These are phyloP conservation scores for Paracentrotus lividus DNA, from an alignment of 53 echinoderm and acorn worm species.

Conservation along the genomic window DNA sequence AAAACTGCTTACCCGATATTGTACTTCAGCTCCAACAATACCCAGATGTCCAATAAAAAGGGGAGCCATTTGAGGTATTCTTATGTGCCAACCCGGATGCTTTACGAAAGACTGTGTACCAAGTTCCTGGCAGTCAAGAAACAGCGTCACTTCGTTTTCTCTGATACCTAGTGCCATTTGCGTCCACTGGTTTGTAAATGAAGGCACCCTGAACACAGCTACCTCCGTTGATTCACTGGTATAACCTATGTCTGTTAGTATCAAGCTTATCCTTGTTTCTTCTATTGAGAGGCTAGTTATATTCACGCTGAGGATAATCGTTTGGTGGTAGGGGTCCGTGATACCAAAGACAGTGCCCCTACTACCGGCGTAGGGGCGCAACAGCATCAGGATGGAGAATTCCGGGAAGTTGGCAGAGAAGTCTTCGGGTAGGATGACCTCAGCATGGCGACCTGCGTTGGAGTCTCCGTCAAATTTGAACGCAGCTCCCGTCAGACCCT, in stretches of 20 bases:
- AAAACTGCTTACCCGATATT: conserved; percentile 67
- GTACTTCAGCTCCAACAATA: conserved; percentile 61
- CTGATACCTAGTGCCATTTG: conserved; percentile 85
- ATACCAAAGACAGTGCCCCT: conserved; percentile 88
- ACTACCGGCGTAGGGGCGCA: conserved; percentile 82
- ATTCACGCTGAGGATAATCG: conserved; percentile 87
- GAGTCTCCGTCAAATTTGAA: conserved; percentile 80
- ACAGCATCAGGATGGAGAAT: conserved; percentile 87
- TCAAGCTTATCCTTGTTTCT: conserved; percentile 75
- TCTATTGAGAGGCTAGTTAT: conserved; percentile 70
- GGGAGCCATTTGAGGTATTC: conserved; percentile 80
- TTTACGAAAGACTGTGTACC: conserved; percentile 74
- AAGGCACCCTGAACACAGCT: conserved; percentile 87
- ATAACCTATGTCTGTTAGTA: conserved; percentile 77
- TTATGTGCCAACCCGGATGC: conserved; percentile 82
- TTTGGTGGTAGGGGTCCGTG: conserved; percentile 77
- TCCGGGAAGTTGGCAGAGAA: conserved; percentile 80
- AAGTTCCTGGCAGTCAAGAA: conserved; percentile 82
- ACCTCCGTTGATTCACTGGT: conserved; percentile 66
- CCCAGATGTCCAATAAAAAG: conserved; percentile 90
- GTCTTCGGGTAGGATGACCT: conserved; percentile 78
- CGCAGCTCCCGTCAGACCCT: conserved; percentile 76
- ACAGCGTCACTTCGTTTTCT: conserved; percentile 83
- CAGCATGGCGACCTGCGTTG: conserved; percentile 85
- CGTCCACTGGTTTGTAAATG: conserved; percentile 86